Conservation (phyloP, 2,888 invertebrate species). For the Cerastoderma edule region DNA sequence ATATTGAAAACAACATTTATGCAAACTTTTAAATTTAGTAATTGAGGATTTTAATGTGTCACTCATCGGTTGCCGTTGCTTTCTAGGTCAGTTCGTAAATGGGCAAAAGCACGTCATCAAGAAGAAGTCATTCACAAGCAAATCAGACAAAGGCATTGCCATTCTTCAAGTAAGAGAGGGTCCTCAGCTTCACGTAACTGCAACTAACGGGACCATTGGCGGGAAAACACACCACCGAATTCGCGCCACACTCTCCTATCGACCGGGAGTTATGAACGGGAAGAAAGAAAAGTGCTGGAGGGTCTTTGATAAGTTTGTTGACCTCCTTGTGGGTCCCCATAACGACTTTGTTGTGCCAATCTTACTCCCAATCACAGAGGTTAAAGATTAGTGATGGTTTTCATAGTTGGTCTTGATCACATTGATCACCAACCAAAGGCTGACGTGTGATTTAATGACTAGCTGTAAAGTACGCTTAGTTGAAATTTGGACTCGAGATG, state of each 20-base stretch:
- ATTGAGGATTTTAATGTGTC: not conserved
- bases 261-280: slow-evolving; percentile 35
- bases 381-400: no score
- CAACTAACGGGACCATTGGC: not conserved
- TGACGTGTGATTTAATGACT: no score
- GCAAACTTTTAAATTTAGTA: not conserved
- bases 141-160: slow-evolving; percentile 34
- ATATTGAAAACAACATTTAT: not conserved
- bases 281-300: slow-evolving; percentile 50
- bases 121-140: slow-evolving; percentile 31
- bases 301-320: slow-evolving; percentile 36
- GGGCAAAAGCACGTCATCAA: slow-evolving; percentile 47
- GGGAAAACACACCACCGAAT: slow-evolving; percentile 29
- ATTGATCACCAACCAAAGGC: no score
- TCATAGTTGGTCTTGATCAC: no score
- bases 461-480: no score
- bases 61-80: not conserved
- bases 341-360: slow-evolving; percentile 19
- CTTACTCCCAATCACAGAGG: not conserved
- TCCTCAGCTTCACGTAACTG: not conserved
- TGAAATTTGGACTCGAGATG: no score
- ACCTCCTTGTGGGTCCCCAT: slow-evolving; percentile 23
- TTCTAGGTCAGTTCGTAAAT: slow-evolving; percentile 55
- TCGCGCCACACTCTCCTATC: slow-evolving; percentile 33
- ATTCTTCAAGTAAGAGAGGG: slow-evolving; percentile 47